Evolutionary conservation across 2,797 vertebrate species (phyloP).

Genomic region (Hydrophis major): DNA sequence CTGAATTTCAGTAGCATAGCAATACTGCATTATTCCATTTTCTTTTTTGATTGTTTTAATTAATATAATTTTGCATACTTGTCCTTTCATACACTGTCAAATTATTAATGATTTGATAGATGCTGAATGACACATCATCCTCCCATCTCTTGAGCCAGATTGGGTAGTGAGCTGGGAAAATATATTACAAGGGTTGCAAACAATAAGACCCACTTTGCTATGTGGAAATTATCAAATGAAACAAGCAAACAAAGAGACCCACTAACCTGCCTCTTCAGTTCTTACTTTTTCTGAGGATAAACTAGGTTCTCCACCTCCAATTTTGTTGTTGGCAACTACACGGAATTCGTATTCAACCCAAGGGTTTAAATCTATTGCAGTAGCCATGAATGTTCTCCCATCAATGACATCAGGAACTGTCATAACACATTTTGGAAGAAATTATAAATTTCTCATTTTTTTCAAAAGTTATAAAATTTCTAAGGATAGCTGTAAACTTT

Average conservation of each 20-base stretch:
- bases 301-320: slow-evolving; percentile 93
- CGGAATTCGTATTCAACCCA: slow-evolving; percentile 98
- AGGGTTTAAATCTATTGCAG: slow-evolving; percentile 89
- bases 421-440: background rate
- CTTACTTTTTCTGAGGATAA: slow-evolving; percentile 89
- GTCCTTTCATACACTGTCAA: background rate
- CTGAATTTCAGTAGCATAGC: background rate
- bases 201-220: background rate
- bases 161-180: background rate
- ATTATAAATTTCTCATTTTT: slow-evolving; percentile 2
- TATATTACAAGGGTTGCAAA: background rate
- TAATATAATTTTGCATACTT: slow-evolving; percentile 9
- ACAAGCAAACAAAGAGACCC: slow-evolving; percentile 58
- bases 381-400: slow-evolving; percentile 85
- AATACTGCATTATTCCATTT: background rate
- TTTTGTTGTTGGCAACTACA: slow-evolving; percentile 87
- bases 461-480: background rate
- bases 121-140: background rate
- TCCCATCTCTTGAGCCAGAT: slow-evolving; percentile 3
- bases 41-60: background rate
- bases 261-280: slow-evolving; percentile 94
- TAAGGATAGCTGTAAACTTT: slow-evolving; percentile 19
- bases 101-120: slow-evolving; percentile 4
- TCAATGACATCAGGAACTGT: slow-evolving; percentile 86
- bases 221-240: slow-evolving; percentile 48